A percentile compares a stretch with the other conserved stretches of the same genome.
phyloP scores from a whole-genome alignment of 1,140 invertebrate species.

The Drosophila ambigua region DNA sequence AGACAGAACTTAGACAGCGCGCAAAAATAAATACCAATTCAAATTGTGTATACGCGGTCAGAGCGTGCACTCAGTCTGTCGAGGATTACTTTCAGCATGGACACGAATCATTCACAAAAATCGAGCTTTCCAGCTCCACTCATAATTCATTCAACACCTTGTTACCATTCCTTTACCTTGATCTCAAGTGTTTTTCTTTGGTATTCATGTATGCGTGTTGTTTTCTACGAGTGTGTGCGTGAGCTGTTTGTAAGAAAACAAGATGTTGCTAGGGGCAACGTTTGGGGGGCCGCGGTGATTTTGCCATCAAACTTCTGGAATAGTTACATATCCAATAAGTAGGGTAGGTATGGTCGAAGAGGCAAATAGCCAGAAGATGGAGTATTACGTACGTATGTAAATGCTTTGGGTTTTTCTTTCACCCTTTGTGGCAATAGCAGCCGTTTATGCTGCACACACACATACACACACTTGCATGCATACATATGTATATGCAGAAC shows the following conservation, averaged over 20 bases:
- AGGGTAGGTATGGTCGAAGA: slow-evolving; percentile 14
- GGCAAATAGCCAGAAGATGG: slow-evolving; percentile 10
- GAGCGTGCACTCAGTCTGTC: slow-evolving; percentile 26
- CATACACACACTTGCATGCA: slow-evolving; percentile 9
- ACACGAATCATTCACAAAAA: slow-evolving; percentile 45
- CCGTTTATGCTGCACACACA: slow-evolving; percentile 29
- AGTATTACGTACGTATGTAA: background rate
- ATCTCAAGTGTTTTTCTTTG: slow-evolving; percentile 21
- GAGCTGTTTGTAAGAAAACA: slow-evolving; percentile 6
- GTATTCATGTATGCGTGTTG: background rate
- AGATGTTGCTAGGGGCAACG: slow-evolving; percentile 41
- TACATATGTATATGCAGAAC: background rate
- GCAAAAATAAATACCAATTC: slow-evolving; percentile 41
- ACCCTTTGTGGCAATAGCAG: slow-evolving; percentile 46
- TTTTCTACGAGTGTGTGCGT: background rate
- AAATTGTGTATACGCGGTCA: slow-evolving; percentile 8
- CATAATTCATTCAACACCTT: slow-evolving; percentile 48
- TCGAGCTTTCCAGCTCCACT: slow-evolving; percentile 13
- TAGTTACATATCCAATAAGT: background rate
- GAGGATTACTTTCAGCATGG: slow-evolving; percentile 14
- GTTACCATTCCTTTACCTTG: slow-evolving; percentile 32
- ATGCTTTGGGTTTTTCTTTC: slow-evolving; percentile 44
- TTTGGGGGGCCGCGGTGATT: background rate
- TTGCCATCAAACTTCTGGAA: background rate
- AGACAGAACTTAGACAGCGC: slow-evolving; percentile 20